A percentile compares a stretch with the other conserved stretches of the same genome.
Evolutionary conservation across 2,113 vertebrate species (phyloP).

Genomic region (Chrysemys picta): DNA sequence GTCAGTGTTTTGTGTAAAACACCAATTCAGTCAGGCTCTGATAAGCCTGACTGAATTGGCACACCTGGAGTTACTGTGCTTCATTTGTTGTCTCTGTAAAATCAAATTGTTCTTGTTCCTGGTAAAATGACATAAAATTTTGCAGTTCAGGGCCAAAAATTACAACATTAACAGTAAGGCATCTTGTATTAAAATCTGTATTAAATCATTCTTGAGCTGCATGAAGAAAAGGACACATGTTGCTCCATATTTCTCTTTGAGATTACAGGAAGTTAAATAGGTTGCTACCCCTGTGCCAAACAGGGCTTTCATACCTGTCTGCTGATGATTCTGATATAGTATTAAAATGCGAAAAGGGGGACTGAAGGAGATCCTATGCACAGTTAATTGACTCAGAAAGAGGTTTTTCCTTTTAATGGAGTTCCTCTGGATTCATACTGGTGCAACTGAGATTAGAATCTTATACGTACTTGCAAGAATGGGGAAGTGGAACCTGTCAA

Average conservation of each 20-base stretch:
- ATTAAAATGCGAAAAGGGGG: neutral
- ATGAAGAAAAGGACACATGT: neutral
- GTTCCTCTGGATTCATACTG: neutral
- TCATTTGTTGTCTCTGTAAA: neutral
- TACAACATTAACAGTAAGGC: neutral
- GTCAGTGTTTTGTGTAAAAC: neutral
- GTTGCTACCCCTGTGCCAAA: neutral
- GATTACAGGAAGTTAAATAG: neutral
- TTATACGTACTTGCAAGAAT: neutral
- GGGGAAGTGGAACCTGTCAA: neutral
- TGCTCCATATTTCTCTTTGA: neutral
- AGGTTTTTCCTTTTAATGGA: neutral
- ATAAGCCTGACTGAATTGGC: neutral
- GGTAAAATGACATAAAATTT: accelerated
- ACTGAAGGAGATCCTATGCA: neutral
- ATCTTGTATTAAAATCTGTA: accelerated
- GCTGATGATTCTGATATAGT: neutral
- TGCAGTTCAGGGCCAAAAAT: neutral
- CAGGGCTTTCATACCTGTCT: neutral
- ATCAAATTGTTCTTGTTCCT: neutral
- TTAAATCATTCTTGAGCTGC: neutral
- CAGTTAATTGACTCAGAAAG: neutral
- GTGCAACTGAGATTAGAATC: neutral
- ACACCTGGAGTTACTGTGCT: neutral
- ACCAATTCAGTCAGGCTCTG: neutral